Percentiles rank a stretch among this genome's conserved stretches.
Conservation (phyloP, 2,113 vertebrate genomes). For the Carlito syrichta region DNA sequence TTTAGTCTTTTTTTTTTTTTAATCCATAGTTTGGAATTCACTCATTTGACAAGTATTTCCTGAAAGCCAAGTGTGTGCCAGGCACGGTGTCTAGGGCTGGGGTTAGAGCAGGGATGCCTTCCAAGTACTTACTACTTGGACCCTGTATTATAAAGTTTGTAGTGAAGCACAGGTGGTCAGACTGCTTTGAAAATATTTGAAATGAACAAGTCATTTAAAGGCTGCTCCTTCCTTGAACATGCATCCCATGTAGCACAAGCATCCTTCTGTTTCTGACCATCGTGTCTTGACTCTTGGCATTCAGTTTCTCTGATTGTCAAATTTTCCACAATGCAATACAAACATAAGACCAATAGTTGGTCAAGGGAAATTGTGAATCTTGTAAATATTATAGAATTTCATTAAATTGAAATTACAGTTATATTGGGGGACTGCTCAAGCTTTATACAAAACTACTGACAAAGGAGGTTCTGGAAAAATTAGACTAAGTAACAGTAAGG, state of each 20-base stretch:
- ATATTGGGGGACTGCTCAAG: background rate
- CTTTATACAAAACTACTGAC: background rate
- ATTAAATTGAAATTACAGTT: background rate
- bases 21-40: background rate
- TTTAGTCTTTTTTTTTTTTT: background rate
- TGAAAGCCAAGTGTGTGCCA: background rate
- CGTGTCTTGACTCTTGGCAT: background rate
- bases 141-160: background rate
- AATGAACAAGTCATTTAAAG: rapidly evolving
- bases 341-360: background rate
- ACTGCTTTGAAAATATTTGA: background rate
- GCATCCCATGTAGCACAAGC: background rate
- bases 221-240: background rate
- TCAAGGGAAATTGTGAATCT: background rate
- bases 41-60: background rate
- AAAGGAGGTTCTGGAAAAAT: background rate
- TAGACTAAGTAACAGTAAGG: background rate
- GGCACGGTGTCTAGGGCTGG: background rate
- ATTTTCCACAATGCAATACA: background rate
- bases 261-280: background rate
- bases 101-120: background rate
- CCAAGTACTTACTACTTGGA: background rate
- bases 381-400: background rate
- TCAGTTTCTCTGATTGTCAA: background rate
- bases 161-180: background rate